Conservation (phyloP, 2,888 invertebrate species). For the Terebella lapidaria region DNA sequence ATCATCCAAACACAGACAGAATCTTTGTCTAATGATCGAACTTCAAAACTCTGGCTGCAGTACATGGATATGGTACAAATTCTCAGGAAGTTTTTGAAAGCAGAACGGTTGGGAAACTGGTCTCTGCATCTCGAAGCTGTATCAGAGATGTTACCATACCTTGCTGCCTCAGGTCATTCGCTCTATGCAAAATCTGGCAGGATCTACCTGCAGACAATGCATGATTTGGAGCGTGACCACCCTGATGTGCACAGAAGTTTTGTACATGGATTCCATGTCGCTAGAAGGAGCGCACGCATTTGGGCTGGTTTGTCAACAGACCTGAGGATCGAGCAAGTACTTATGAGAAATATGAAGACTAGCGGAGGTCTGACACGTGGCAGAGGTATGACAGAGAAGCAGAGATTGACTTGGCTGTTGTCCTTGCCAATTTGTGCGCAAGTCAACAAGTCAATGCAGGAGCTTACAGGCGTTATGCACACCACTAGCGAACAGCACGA, state of each 20-base stretch:
- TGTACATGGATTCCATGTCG: conserved; percentile 20
- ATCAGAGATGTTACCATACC: conserved; percentile 9
- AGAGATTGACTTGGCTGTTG: conserved; percentile 19
- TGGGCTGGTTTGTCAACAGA: conserved; percentile 33
- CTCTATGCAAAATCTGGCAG: conserved; percentile 7
- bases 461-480: conserved; percentile 9
- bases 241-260: conserved; percentile 22
- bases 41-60: conserved; percentile 6
- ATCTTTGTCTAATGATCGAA: conserved; percentile 3
- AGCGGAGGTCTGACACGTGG: conserved; percentile 24
- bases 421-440: conserved; percentile 21
- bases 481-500: conserved; percentile 16
- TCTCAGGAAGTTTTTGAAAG: neutral
- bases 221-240: conserved; percentile 22
- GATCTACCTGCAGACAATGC: conserved; percentile 28
- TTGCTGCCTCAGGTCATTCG: conserved; percentile 9
- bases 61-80: conserved; percentile 10
- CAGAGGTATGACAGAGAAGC: conserved; percentile 14
- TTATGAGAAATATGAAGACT: conserved; percentile 29
- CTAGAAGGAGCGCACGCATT: conserved; percentile 21
- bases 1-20: neutral
- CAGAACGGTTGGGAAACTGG: conserved; percentile 12
- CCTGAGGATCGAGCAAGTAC: conserved; percentile 30
- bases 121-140: neutral
- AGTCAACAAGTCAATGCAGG: conserved; percentile 20